A percentile compares a stretch with the other conserved stretches of the same genome.
Conservation (phyloP, 2,888 invertebrate species). For the Conus canariensis region DNA sequence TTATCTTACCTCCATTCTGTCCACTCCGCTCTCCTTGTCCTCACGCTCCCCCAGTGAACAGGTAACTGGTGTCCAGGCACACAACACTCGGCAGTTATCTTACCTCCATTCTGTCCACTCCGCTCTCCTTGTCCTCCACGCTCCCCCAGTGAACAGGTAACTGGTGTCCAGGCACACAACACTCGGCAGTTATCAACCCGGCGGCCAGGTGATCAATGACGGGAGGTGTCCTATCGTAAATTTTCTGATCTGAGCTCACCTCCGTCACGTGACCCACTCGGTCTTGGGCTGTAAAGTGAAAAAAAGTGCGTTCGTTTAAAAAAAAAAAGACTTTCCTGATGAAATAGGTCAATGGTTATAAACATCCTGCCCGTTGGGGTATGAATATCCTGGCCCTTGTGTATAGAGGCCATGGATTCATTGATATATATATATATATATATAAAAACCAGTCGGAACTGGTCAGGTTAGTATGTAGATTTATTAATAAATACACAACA, state of each 20-base stretch:
- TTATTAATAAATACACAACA: too few species aligned
- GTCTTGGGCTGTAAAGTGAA: constrained; percentile 8
- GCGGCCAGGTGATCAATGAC: neutral
- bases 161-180: constrained; percentile 15
- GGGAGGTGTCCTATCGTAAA: constrained; percentile 36
- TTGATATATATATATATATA: too few species aligned
- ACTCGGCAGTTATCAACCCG: neutral
- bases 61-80: too few species aligned
- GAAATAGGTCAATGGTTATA: too few species aligned
- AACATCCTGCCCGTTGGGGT: too few species aligned
- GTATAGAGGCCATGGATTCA: too few species aligned
- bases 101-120: neutral
- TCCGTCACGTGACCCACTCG: constrained; percentile 16
- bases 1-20: too few species aligned
- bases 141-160: constrained; percentile 49
- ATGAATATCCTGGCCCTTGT: too few species aligned
- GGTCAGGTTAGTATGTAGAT: too few species aligned
- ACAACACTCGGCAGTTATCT: too few species aligned
- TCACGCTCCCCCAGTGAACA: constrained; percentile 35
- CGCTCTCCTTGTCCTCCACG: constrained; percentile 51
- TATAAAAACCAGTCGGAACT: too few species aligned
- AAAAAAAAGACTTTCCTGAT: neutral
- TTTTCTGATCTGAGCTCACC: neutral
- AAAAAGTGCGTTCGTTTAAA: too few species aligned
- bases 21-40: constrained; percentile 50